These are phyloP conservation scores for Stenopsyche tienmushanensis DNA, from an alignment of 1,140 invertebrate species.

Conservation along the genomic window DNA sequence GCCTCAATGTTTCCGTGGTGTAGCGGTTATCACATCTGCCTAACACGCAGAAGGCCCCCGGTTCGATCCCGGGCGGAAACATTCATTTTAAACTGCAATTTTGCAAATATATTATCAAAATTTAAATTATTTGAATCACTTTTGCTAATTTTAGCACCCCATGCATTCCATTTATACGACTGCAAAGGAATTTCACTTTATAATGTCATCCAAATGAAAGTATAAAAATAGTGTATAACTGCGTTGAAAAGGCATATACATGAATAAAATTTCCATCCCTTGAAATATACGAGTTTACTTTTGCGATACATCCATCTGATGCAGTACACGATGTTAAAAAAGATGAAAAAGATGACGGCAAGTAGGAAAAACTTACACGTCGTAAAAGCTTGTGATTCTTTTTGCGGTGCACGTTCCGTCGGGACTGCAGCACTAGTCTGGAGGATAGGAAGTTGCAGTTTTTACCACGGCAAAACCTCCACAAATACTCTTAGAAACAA, in stretches of 20 bases:
- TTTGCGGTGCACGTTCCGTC: not conserved
- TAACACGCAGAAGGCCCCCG: conserved; percentile 62
- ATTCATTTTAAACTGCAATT: no score
- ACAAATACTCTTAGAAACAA: not conserved
- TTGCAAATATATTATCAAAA: no score
- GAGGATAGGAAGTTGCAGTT: conserved; percentile 21
- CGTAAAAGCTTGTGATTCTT: not conserved
- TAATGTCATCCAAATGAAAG: not conserved
- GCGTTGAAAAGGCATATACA: not conserved
- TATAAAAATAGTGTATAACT: not conserved
- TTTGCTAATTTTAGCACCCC: no score
- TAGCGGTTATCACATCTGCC: not conserved
- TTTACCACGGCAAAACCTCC: conserved; percentile 14
- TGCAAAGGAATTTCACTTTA: not conserved
- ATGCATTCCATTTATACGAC: no score
- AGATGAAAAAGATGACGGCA: not conserved
- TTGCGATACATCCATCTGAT: not conserved
- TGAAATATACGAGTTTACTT: not conserved
- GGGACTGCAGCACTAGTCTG: not conserved
- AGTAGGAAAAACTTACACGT: not conserved
- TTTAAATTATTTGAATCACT: no score
- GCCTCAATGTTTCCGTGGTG: not conserved
- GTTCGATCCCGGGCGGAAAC: conserved; percentile 79
- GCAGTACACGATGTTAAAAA: not conserved
- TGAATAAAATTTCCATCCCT: no score